These are phyloP conservation scores for Camelus bactrianus DNA, from an alignment of 2,113 vertebrate genomes.

Conservation along the genomic window DNA sequence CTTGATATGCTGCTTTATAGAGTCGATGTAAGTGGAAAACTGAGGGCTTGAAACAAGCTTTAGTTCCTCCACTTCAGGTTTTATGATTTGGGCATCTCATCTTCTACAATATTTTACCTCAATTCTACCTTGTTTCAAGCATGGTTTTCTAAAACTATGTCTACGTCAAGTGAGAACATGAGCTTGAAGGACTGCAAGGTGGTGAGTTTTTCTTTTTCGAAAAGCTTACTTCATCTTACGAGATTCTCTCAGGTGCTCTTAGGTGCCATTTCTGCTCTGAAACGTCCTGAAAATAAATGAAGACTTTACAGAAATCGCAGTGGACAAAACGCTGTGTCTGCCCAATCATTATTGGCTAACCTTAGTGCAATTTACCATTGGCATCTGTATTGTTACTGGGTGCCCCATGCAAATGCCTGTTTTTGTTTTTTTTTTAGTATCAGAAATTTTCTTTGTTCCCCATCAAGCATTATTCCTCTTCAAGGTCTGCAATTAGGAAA, in stretches of 20 bases:
- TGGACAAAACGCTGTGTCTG: neutral
- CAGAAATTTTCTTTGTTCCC: slow-evolving; percentile 26
- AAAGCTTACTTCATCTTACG: neutral
- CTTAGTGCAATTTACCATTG: neutral
- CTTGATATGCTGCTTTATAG: neutral
- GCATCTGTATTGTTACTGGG: neutral
- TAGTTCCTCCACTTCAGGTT: neutral
- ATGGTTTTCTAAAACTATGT: slow-evolving; percentile 21
- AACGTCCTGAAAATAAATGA: slow-evolving; percentile 59
- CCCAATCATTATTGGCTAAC: neutral
- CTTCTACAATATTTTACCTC: neutral
- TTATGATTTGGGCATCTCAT: neutral
- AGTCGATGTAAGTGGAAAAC: neutral
- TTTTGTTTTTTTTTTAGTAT: neutral
- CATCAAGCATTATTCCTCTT: neutral
- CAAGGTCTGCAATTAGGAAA: slow-evolving; percentile 48
- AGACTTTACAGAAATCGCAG: neutral
- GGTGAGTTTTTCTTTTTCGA: neutral
- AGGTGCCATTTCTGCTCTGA: slow-evolving; percentile 36
- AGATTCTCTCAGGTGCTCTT: neutral
- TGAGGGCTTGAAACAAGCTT: neutral
- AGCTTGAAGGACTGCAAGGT: neutral
- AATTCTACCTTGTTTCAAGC: neutral
- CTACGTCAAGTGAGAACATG: neutral
- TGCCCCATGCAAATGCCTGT: neutral